Percentiles rank a stretch among this genome's conserved stretches.
These are phyloP conservation scores for Lagopus muta DNA, from an alignment of 2,113 vertebrate species.

Conservation along the genomic window DNA sequence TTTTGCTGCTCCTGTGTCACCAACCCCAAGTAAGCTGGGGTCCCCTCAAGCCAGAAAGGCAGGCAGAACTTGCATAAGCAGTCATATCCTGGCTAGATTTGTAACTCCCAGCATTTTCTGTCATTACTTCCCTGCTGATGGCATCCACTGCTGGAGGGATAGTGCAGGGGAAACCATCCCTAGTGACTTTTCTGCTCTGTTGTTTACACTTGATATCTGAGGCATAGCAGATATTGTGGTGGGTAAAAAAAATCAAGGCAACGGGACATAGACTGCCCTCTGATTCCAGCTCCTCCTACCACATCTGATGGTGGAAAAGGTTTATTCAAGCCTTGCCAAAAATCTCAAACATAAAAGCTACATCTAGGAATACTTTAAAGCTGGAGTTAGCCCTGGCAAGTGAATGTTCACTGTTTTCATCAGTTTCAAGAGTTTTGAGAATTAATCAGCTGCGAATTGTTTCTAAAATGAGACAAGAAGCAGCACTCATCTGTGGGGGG, in stretches of 20 bases:
- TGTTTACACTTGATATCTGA: not conserved
- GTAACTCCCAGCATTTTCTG: not conserved
- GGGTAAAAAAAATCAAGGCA: not conserved
- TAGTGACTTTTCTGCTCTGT: not conserved
- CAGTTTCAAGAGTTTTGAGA: constrained; percentile 1
- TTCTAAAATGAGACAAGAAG: constrained; percentile 48
- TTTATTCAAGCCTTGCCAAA: not conserved
- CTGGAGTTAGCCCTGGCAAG: not conserved
- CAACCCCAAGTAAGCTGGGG: rapidly evolving
- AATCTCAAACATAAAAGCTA: not conserved
- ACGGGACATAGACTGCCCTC: not conserved
- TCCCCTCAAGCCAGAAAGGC: not conserved
- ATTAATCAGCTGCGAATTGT: constrained; percentile 24
- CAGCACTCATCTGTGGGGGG: not conserved
- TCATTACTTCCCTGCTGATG: not conserved
- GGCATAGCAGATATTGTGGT: not conserved
- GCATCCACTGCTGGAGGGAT: not conserved
- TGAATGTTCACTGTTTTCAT: not conserved
- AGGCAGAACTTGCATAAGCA: not conserved
- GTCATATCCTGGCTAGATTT: not conserved
- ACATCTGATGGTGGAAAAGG: not conserved
- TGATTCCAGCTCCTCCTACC: not conserved
- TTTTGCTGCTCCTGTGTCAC: not conserved
- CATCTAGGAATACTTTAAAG: not conserved
- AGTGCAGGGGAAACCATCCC: rapidly evolving